phyloP scores from a whole-genome alignment of 2,888 invertebrate species.

The Leucophenga maculata region DNA sequence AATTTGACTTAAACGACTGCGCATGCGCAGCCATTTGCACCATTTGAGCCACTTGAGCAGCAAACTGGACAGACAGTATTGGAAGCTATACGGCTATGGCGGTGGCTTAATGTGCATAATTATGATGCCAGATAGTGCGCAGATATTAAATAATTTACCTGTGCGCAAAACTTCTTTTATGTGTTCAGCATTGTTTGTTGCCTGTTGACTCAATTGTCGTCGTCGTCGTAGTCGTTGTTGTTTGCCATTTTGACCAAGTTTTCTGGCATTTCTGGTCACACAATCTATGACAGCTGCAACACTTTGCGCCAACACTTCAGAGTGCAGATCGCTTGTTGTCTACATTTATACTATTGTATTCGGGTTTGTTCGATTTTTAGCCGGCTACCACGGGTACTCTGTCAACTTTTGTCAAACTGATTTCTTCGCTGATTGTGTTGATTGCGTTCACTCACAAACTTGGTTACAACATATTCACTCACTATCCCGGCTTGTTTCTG shows the following conservation, averaged over 20 bases:
- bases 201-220: not conserved
- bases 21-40: too few species aligned
- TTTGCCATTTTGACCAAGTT: not conserved
- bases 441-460: conserved; percentile 43
- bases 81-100: not conserved
- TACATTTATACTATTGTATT: conserved; percentile 13
- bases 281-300: conserved; percentile 57
- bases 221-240: not conserved
- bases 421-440: conserved; percentile 40
- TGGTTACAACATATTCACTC: conserved; percentile 54
- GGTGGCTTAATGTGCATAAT: conserved; percentile 55
- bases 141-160: conserved; percentile 57
- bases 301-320: conserved; percentile 15
- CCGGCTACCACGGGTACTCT: too few species aligned
- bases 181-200: conserved; percentile 4
- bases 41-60: too few species aligned
- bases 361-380: not conserved
- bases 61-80: too few species aligned
- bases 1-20: conserved; percentile 2
- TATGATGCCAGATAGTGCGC: conserved; percentile 70
- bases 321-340: not conserved
- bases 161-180: conserved; percentile 41
- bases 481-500: not conserved
- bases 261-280: not conserved
- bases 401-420: conserved; percentile 32